Percentiles rank a stretch among this genome's conserved stretches.
phyloP scores from a whole-genome alignment of 2,113 vertebrate genomes.

The Sterna hirundo region DNA sequence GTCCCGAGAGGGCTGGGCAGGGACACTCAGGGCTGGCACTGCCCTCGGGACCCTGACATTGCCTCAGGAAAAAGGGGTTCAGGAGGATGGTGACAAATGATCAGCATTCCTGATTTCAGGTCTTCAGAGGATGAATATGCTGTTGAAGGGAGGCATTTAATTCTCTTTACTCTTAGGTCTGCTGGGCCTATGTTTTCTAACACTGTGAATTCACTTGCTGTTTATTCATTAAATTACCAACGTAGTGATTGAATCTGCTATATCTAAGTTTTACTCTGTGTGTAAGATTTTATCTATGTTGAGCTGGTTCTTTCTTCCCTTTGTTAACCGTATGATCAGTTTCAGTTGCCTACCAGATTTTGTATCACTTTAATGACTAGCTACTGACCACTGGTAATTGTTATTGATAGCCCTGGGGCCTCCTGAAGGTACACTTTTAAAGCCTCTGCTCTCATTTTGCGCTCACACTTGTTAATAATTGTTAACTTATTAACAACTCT shows the following conservation, averaged over 20 bases:
- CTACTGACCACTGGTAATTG: not conserved
- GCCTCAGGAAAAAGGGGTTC: not conserved
- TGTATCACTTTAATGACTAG: not conserved
- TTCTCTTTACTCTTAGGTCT: not conserved
- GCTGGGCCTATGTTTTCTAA: not conserved
- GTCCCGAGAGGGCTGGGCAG: accelerated
- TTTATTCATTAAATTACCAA: not conserved
- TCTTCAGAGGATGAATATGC: not conserved
- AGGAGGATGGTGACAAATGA: not conserved
- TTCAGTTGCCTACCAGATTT: not conserved
- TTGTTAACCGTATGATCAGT: not conserved
- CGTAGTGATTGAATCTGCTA: not conserved
- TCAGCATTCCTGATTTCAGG: not conserved
- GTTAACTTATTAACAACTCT: not conserved
- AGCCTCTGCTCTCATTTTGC: not conserved
- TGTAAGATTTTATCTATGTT: not conserved
- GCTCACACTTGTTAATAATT: not conserved
- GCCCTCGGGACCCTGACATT: not conserved
- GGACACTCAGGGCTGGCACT: not conserved
- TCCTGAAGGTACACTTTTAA: not conserved
- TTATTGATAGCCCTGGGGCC: not conserved
- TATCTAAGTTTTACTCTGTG: not conserved
- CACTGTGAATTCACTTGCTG: not conserved
- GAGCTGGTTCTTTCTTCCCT: not conserved
- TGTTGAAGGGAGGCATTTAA: not conserved